Base-by-base conservation (phyloP, 1,140 invertebrate genomes). In the Pygmarrhopalites habei region DNA sequence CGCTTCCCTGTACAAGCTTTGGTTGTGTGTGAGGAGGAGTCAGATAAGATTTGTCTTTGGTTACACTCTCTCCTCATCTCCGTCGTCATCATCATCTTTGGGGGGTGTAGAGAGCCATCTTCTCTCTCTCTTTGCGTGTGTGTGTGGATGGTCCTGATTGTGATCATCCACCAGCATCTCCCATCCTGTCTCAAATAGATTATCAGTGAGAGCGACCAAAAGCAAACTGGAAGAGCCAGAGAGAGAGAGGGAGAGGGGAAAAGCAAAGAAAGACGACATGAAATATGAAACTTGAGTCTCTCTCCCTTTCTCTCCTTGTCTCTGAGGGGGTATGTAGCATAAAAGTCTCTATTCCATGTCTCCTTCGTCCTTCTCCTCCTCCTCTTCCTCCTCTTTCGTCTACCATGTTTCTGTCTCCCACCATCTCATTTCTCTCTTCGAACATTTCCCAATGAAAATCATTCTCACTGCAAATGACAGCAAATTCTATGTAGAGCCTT, bases 401-500 rank as follows among this genome's bases (percentile, higher is more conserved):
- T 53, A 12, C 21, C 5, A 17, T 53, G 23, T 52, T 19, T 26
- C 49, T 52, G 7, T 21, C 46, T 23, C 46, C 46, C 23, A 15
- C 46, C 46, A 49, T 49, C 46, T 49, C 46, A 49, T 49, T 49
- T 49, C 46, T 49, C 46, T 49, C 49, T 21, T 60, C 30, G 32
- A 60, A 60, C 49, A 49, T 60, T 65, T 60, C 58, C 64, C 44
- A 58, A 60, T 65, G 64, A 65, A n/a, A 65, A 60, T 65, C 58
- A 65, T 65, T 65, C 49, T 60, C 64, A 65, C 58, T 60, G 64
- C 64, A 65, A 65, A 65, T 65, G 64, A 65, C 64, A 60, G 58
- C 43, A 51, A 28, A 59, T 26, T 53, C 21, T 53, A 12, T 53
- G 21, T 28, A 12, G 5, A 47, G 5, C 10, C 21, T 15, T 15